Evolutionary conservation across 2,888 invertebrate genomes (phyloP), one percentile per base, ranked within the genome.

Genomic region (Taenaris catops): DNA sequence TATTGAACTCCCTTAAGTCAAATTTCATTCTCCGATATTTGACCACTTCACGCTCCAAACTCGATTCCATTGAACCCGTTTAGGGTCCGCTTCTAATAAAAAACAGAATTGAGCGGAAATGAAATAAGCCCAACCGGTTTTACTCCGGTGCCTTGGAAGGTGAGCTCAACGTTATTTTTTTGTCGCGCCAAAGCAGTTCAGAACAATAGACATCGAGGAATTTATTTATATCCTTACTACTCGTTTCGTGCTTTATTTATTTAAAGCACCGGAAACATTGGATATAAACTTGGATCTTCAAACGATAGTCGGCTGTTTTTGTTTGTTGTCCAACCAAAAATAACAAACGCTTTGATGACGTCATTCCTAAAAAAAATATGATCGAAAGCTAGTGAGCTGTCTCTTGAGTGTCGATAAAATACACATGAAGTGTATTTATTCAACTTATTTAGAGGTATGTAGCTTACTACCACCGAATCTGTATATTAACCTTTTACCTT

Each of bases 61-160:
- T 56, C 59, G 59, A 61, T 61, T 67, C 61, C 73, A 72, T 70
- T 74, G 70, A 73, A 73, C 72, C 59, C 72, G 69, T 67, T 72
- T 68, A 67, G 60, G 68, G 65, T 67, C 67, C 63, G 63, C 61
- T 63, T 74, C 64, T 66, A 67, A 79, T 73, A 83, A 81, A 80
- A 81, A 79, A 75, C 65, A 65, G 71, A 74, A 75, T 80, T 71
- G 81, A 83, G 75, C 83, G 84, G 84, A 86, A 84, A 83, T 83
- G 81, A 75, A 81, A 75, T 75, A 75, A 79, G 63, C 69, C 57
- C 64, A 75, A 84, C 84, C 83, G 78, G 84, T 84, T 81, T 68
- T 65, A 64, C 67, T 68, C 60, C 66, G 71, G 56, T 58, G 54
- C 58, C 60, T 53, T 49, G 53, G 59, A 56, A 63, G 68, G 48